Evolutionary conservation across 1,140 invertebrate species (phyloP), one percentile per base, ranked within the genome.

Genomic region (Euura saliciscinereae): DNA sequence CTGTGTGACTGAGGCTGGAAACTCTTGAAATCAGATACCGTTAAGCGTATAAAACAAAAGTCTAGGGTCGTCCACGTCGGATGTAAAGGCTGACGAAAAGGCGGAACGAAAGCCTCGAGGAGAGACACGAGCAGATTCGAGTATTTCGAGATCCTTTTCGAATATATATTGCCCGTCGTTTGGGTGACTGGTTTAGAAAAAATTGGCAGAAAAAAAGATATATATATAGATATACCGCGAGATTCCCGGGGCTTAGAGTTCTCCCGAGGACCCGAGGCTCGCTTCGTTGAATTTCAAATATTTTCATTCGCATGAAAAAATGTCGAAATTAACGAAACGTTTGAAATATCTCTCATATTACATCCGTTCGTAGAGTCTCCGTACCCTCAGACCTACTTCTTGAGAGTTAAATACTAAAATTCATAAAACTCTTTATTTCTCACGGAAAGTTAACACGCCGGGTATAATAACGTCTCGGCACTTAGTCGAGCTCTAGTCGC

Each of bases 281-380:
- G 51, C 51, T 59, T n/a, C 51, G 51, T 59, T 59, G 51, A 59
- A 59, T 59, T n/a, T 59, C 51, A 59, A 59, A n/a, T 59, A 59
- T 59, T 59, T 59, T 59, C 51, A 59, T 59, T n/a, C 51, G 51
- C 3, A 2, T 8, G 13, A 59, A 59, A 59, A 59, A 59, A 59
- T 59, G 51, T 59, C 51, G 10, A 59, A 59, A 59, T 59, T 59
- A 59, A 59, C 51, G 51, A 59, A 59, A 59, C 51, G 51, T 59
- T 59, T 59, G 51, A n/a, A 59, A 59, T 59, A 59, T 59, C 13
- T 59, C 51, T 59, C 51, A n/a, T 59, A 59, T 59, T 59, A 59
- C 13, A 59, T n/a, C 13, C 51, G 46, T 8, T 59, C 6, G 51
- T 8, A 59, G 13, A 59, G 13, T 59, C 51, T 59, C 8, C 3